These are phyloP conservation scores for Drosophila lowei DNA, from an alignment of 1,140 invertebrate species.

Conservation along the genomic window DNA sequence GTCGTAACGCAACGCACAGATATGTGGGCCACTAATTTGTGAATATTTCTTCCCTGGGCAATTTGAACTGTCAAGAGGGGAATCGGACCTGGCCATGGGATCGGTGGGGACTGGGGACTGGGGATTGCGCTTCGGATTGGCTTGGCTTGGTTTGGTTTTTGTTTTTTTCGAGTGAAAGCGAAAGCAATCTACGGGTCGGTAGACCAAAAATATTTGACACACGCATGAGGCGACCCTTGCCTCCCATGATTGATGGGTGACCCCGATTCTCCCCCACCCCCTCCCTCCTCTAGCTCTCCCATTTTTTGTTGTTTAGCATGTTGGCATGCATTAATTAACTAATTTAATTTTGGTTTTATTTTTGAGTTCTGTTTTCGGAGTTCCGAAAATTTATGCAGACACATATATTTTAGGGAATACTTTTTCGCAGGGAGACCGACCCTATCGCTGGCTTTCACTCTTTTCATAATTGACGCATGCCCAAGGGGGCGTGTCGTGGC, in stretches of 20 bases:
- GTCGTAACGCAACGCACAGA: constrained; percentile 20
- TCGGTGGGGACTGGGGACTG: not conserved
- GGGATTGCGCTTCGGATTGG: too few species aligned
- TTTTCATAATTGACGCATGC: constrained; percentile 67
- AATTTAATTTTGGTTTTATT: constrained; percentile 72
- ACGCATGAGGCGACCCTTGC: constrained; percentile 57
- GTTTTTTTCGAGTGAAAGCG: constrained; percentile 58
- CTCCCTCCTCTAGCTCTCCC: not conserved
- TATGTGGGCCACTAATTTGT: constrained; percentile 75
- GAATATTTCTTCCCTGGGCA: constrained; percentile 63
- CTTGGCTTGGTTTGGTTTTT: constrained; percentile 9
- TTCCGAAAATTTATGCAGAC: constrained; percentile 58
- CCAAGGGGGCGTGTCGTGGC: constrained; percentile 22
- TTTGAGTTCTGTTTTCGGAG: constrained; percentile 37
- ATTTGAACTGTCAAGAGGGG: constrained; percentile 63
- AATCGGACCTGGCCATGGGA: constrained; percentile 13
- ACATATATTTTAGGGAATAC: constrained; percentile 21
- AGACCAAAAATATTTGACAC: constrained; percentile 56
- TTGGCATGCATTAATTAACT: constrained; percentile 72
- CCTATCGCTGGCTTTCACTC: constrained; percentile 72
- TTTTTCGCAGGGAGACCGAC: constrained; percentile 26
- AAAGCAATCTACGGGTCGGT: constrained; percentile 50
- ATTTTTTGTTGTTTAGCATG: constrained; percentile 32
- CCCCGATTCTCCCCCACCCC: constrained; percentile 22
- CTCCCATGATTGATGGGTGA: constrained; percentile 67